Base-by-base conservation (phyloP, 2,797 vertebrate genomes). In the Ficedula albicollis region DNA sequence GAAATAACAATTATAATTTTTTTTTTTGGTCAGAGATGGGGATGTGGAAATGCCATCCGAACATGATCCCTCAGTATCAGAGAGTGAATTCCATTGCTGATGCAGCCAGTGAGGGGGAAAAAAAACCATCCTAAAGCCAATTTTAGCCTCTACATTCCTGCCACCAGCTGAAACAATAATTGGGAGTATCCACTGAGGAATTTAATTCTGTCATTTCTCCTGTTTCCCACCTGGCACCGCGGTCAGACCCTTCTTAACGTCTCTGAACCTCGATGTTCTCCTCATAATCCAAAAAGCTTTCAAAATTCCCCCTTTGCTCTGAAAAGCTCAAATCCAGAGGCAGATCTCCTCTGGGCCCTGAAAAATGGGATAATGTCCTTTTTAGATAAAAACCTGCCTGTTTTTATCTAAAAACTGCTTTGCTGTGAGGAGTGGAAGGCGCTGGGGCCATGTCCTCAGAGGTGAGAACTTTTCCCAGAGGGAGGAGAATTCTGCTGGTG, bases 81-180 rank as follows among this genome's bases (percentile, higher is more conserved):
- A 41, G 25, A 17, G 3, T 6, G 23, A 62, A 63, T 51, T 44
- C 38, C 17, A 9, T 25, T 52, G 59, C 48, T 62, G 52, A 7
- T 10, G 30, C 32, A 43, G 72, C 15, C 73, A 72, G 10, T 0
- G 32, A 38, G n/a, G 66, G n/a, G 41, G 6, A 32, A 12, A 54
- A 48, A 84, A 39, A 12, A 0, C 1, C 1, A 13, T 41, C 13
- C 39, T 13, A 48, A 55, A 76, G 9, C 8, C 5, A 51, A 30
- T 1, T 10, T 22, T 5, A 4, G 30, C 23, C 16, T 5, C 27
- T 6, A 2, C 6, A 29, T 49, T 55, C 21, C 9, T 4, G 4
- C 27, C 29, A 30, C 17, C 79, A 58, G 29, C 60, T n/a, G 48
- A 26, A 78, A 90, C 5, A 30, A 3, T 15, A 77, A 48, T 16